Conservation (phyloP, 2,113 vertebrate species). For the Etheostoma spectabile region DNA sequence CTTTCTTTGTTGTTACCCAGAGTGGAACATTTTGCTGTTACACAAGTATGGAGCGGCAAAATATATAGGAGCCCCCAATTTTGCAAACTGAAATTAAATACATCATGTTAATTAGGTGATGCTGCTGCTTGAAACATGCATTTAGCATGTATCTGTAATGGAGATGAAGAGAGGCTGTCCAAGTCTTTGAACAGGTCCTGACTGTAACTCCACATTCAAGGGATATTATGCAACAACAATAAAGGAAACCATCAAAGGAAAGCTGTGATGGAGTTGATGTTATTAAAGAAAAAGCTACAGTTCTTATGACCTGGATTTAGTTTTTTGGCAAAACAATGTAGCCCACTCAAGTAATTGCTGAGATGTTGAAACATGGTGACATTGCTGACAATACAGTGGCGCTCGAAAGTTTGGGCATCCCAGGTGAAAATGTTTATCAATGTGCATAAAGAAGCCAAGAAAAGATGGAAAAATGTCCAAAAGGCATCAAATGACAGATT, state of each 20-base stretch:
- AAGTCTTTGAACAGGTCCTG: background rate
- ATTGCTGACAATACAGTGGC: background rate
- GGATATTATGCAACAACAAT: background rate
- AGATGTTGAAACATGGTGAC: background rate
- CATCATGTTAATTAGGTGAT: no score
- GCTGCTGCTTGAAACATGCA: background rate
- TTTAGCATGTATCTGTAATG: background rate
- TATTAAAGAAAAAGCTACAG: background rate
- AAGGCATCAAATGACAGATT: no score
- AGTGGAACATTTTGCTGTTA: background rate
- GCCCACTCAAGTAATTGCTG: background rate
- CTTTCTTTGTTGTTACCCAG: slow-evolving; percentile 1
- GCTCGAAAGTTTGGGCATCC: no score
- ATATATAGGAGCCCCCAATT: background rate
- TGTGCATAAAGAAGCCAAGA: no score
- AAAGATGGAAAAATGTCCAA: no score
- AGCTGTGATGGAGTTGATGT: background rate
- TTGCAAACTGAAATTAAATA: background rate
- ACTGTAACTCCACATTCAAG: background rate
- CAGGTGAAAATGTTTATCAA: no score
- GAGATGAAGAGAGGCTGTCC: background rate
- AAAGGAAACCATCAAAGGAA: background rate
- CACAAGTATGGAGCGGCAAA: background rate
- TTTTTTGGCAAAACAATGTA: background rate
- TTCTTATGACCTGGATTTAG: background rate